phyloP scores from a whole-genome alignment of 92 coral and sea anemone species.

The Phymanthus crucifer region DNA sequence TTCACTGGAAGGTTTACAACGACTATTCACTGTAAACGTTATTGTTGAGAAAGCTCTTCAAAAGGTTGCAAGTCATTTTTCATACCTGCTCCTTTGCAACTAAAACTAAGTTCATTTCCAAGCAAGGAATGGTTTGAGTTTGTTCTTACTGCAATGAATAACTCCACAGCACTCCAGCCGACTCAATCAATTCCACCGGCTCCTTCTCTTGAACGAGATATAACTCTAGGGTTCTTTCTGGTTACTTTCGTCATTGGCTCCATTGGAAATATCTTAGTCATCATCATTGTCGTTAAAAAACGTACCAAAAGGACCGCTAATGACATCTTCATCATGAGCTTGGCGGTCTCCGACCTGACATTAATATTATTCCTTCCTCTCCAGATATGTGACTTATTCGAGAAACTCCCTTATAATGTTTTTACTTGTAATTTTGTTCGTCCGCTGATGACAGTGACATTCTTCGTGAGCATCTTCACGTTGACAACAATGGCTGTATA shows the following conservation, averaged over 20 bases:
- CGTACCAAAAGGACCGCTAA: conserved; percentile 70
- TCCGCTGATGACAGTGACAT: conserved; percentile 83
- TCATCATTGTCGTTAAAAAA: conserved; percentile 58
- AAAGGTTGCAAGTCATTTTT: neutral
- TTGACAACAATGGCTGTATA: conserved; percentile 87
- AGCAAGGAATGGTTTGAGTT: neutral
- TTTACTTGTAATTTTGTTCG: conserved; percentile 70
- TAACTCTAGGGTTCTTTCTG: conserved; percentile 58
- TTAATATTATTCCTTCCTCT: conserved; percentile 74
- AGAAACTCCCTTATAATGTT: conserved; percentile 46
- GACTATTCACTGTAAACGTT: too few species aligned
- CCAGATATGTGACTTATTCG: conserved; percentile 60
- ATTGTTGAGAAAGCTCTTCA: neutral
- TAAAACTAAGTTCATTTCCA: neutral
- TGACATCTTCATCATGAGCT: conserved; percentile 81
- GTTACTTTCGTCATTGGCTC: conserved; percentile 67
- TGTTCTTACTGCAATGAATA: conserved; percentile 13
- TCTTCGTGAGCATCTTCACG: conserved; percentile 81
- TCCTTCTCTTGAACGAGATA: conserved; percentile 22
- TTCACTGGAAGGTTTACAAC: too few species aligned
- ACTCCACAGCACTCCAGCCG: neutral
- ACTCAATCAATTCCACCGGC: neutral
- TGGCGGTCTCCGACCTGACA: conserved; percentile 74
- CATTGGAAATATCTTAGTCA: conserved; percentile 71
- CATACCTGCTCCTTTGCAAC: neutral